Base-by-base conservation (phyloP, 2,888 invertebrate genomes). In the Xestia ashworthii region DNA sequence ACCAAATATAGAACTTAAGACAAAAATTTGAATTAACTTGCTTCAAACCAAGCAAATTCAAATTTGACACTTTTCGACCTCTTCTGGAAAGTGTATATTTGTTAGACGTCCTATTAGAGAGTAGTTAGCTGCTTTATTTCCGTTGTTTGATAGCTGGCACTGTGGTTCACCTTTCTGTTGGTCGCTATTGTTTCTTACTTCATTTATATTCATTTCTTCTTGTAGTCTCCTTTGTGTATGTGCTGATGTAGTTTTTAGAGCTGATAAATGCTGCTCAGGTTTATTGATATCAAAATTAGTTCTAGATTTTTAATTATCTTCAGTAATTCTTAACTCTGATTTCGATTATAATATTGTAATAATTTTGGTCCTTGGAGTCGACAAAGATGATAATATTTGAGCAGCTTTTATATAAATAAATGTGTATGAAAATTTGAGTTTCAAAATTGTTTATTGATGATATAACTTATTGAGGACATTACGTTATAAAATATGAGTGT, bases 141-240 rank as follows among this genome's bases (percentile, higher is more conserved):
- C 78, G 93, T 95, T 94, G 80, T 87, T 95, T 96, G 93, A 92
- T 96, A 96, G 96, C 94, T 95, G 94, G 96, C 96, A 96, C 96
- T 95, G 95, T 90, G 93, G 93, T 94, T 93, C 96, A 96, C 96
- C 91, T 93, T 95, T 96, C 88, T 91, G 94, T 96, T 95, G 86
- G 86, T 93, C 86, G 93, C 93, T 94, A 93, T 94, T 89, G 76
- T 94, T 95, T 93, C 91, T 93, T 89, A 89, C 84, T 92, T 92
- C 93, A 86, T 93, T 94, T 91, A 87, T 92, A 88, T 90, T 92
- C 90, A 79, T 94, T 94, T 93, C 91, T 94, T 94, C 94, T 91
- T 70, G 94, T 96, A 96, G 95, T 91, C 70, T 93, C 93, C 95
- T 94, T 84, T 92, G 93, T 94, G 92, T 78, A 81, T 78, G 83